Percentiles rank a stretch among this genome's conserved stretches.
Evolutionary conservation across 2,113 vertebrate species (phyloP).

Genomic region (Globicephala melas): DNA sequence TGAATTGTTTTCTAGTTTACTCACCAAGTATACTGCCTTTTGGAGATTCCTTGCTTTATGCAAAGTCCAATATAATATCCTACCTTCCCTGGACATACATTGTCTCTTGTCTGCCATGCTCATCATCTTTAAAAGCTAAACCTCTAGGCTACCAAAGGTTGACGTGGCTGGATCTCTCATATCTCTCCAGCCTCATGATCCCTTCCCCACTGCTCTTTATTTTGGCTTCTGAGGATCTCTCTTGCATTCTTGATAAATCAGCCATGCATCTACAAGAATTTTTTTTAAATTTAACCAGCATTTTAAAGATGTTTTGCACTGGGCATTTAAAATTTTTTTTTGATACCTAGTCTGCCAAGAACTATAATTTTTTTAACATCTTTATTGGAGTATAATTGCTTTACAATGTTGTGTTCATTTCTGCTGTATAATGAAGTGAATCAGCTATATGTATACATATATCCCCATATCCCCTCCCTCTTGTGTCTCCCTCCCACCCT

Average conservation of each 20-base stretch:
- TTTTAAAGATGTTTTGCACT: constrained; percentile 1
- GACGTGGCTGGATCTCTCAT: background rate
- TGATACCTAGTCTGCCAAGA: background rate
- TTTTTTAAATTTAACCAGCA: background rate
- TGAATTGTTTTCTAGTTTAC: background rate
- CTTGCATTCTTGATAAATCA: background rate
- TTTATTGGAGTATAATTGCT: no score
- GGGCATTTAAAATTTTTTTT: background rate
- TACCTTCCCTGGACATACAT: background rate
- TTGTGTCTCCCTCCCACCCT: no score
- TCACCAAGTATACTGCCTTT: background rate
- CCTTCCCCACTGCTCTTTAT: background rate
- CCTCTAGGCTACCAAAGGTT: background rate
- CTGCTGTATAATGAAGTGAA: no score
- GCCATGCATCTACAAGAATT: background rate
- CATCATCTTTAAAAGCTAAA: background rate
- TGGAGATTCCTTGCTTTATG: background rate
- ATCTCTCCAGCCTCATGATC: background rate
- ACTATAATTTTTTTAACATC: background rate
- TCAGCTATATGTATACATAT: no score
- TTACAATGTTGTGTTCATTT: no score
- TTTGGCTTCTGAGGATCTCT: background rate
- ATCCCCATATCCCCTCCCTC: no score
- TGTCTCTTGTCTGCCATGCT: background rate
- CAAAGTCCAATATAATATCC: background rate